phyloP scores from a whole-genome alignment of 2,888 invertebrate species.

The Acleris laterana region DNA sequence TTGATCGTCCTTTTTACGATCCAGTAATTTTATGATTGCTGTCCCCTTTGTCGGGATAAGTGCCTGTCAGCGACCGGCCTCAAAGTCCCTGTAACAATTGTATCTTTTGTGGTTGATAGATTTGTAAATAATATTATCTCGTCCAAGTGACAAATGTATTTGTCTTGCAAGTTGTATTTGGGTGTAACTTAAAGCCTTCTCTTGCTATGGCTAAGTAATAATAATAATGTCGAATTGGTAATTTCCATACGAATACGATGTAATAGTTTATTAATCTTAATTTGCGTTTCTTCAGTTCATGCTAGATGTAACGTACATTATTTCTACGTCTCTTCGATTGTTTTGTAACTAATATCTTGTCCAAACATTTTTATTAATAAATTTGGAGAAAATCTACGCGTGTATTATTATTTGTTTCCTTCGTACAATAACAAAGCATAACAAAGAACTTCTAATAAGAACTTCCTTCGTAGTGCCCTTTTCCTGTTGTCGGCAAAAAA shows the following conservation, averaged over 20 bases:
- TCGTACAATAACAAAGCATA: conserved; percentile 6
- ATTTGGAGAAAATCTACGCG: background rate
- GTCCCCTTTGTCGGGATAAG: conserved; percentile 53
- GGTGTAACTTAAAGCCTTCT: too few relatives aligned
- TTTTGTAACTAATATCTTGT: too few relatives aligned
- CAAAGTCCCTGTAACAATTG: conserved; percentile 42
- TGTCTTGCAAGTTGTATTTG: too few relatives aligned
- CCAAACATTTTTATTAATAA: too few relatives aligned
- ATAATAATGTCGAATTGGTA: too few relatives aligned
- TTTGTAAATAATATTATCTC: conserved; percentile 23
- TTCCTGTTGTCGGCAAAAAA: conserved; percentile 15
- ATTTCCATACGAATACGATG: too few relatives aligned
- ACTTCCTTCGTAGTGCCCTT: conserved; percentile 4
- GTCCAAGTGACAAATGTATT: background rate
- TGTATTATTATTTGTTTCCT: background rate
- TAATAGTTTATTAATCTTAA: too few relatives aligned
- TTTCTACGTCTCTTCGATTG: too few relatives aligned
- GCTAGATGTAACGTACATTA: too few relatives aligned
- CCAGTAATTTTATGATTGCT: conserved; percentile 60
- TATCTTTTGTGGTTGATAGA: conserved; percentile 28
- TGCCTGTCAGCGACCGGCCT: conserved; percentile 53
- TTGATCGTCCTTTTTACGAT: conserved; percentile 63
- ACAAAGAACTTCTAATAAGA: conserved; percentile 11
- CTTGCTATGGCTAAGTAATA: too few relatives aligned
- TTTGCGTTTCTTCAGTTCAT: too few relatives aligned